Evolutionary conservation across 2,113 vertebrate species (phyloP), one percentile per base, ranked within the genome.

Genomic region (Falcunculus frontatus): DNA sequence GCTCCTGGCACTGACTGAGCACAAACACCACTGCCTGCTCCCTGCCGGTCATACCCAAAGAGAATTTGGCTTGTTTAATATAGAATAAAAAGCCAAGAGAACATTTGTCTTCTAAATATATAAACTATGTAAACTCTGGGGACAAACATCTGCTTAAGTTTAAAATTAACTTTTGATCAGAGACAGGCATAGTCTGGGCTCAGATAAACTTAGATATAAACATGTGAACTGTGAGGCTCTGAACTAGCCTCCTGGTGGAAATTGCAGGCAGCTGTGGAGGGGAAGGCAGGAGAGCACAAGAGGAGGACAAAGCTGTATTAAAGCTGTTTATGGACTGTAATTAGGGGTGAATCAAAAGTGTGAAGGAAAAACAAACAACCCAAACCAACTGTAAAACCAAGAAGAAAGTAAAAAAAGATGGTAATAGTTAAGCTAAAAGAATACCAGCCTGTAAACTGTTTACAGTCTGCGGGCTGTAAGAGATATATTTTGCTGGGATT

Each of bases 111-210:
- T 81, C 85, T 84, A 65, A 74, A 81, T 65, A 84, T 29, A 81
- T 26, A 39, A 74, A n/a, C 15, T 49, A 13, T 56, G 60, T 41
- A 69, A 95, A 82, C 21, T 13, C 5, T 39, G 8, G 26, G 14
- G 41, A 56, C 35, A 93, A 89, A 84, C 60, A 67, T 62, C 55
- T 93, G 69, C 39, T 74, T 47, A 73, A 53, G 63, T 42, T 87
- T 91, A 84, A 95, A 89, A 91, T 89, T 84, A 89, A 81, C 46
- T 42, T 74, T 57, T 89, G 50, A 41, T 50, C 4, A 6, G 49
- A 93, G n/a, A 62, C 29, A 78, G 80, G 59, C 30, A 30, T 32
- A 35, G 57, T 8, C 29, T 63, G 39, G 7, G 25, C 41, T 67
- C 47, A 70, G 50, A 59, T 30, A 63, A 74, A 70, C 42, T 52